These are phyloP conservation scores for Carpatolechia fugitivella DNA, from an alignment of 2,888 invertebrate genomes.

Conservation along the genomic window DNA sequence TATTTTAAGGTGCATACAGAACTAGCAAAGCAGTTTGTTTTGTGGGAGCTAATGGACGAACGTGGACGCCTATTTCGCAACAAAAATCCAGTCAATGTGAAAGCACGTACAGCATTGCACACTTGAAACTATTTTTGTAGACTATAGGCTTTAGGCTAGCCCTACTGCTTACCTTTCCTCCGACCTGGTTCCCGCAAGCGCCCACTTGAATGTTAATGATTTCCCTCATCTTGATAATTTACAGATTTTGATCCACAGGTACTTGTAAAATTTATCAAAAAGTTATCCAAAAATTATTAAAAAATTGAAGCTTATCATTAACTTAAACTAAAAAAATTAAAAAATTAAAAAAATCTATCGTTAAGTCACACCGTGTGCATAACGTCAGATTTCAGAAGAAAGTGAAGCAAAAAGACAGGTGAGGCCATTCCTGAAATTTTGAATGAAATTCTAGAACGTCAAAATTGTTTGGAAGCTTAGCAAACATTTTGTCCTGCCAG, in stretches of 20 bases:
- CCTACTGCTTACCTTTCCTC: constrained; percentile 78
- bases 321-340: constrained; percentile 67
- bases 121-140: no score
- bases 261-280: constrained; percentile 65
- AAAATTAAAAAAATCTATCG: constrained; percentile 42
- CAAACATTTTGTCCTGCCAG: background rate
- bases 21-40: no score
- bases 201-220: constrained; percentile 88
- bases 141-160: no score
- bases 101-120: no score
- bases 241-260: constrained; percentile 31
- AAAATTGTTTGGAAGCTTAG: constrained; percentile 13
- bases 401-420: constrained; percentile 32
- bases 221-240: constrained; percentile 84
- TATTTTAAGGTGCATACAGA: no score
- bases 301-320: constrained; percentile 66
- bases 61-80: no score
- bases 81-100: no score
- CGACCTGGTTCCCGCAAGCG: constrained; percentile 82
- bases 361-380: constrained; percentile 59
- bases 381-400: constrained; percentile 56
- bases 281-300: constrained; percentile 41
- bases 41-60: no score
- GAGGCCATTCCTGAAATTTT: constrained; percentile 28
- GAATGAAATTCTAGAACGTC: constrained; percentile 45